Conservation (phyloP, 2,888 invertebrate species). For the Noctua pronuba region DNA sequence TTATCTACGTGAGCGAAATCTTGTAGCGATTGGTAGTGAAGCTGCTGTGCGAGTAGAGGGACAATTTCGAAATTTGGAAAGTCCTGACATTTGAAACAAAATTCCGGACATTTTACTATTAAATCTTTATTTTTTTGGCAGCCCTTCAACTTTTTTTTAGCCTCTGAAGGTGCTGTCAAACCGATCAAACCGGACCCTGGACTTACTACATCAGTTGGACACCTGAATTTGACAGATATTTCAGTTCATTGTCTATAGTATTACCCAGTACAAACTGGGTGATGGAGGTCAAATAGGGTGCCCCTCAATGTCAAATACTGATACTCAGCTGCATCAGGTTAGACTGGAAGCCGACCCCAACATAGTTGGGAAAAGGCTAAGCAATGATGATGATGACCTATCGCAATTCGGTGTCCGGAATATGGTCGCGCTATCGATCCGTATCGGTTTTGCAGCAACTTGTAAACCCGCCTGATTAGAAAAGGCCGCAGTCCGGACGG, state of each 20-base stretch:
- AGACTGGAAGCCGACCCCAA: too few relatives aligned
- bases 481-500: neutral
- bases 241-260: neutral
- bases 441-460: neutral
- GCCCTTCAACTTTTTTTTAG: neutral
- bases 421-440: neutral
- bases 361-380: too few relatives aligned
- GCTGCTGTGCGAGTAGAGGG: neutral
- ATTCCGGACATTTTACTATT: too few relatives aligned
- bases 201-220: neutral
- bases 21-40: conserved; percentile 21
- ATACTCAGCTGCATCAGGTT: too few relatives aligned
- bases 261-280: too few relatives aligned
- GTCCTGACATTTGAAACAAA: neutral
- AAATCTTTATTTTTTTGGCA: too few relatives aligned
- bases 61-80: neutral
- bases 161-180: neutral
- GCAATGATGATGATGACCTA: too few relatives aligned
- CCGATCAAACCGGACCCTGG: neutral
- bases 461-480: neutral
- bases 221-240: neutral
- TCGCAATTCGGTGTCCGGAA: neutral
- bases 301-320: too few relatives aligned
- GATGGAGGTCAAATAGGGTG: too few relatives aligned
- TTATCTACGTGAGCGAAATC: conserved; percentile 55